Conservation (phyloP, 2,888 invertebrate species). For the Phengaris alcon region DNA sequence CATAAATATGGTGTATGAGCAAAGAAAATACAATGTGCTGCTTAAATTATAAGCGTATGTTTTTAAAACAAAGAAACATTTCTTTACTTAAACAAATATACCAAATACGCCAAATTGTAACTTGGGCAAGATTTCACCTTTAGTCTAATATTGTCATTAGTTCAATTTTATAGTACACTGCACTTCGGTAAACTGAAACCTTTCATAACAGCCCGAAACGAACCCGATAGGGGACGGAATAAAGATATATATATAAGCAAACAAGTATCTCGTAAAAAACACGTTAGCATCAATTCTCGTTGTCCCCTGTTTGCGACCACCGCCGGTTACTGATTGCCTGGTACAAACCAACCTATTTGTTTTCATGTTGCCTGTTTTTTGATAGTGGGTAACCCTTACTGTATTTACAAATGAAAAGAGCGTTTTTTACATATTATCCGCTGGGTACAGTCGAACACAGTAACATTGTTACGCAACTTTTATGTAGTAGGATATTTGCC, state of each 20-base stretch:
- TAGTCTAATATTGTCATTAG: too few relatives aligned
- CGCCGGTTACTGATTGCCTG: constrained; percentile 69
- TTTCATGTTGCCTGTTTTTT: constrained; percentile 41
- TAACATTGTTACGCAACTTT: not conserved
- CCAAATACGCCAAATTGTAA: too few relatives aligned
- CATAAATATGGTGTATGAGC: too few relatives aligned
- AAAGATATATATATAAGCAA: constrained; percentile 73
- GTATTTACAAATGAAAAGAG: constrained; percentile 22
- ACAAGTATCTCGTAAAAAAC: constrained; percentile 75
- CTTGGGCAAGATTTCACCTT: too few relatives aligned
- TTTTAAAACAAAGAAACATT: too few relatives aligned
- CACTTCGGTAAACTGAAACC: constrained; percentile 34
- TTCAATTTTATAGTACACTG: not conserved
- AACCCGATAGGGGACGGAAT: constrained; percentile 61
- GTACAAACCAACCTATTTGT: constrained; percentile 57
- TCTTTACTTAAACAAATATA: too few relatives aligned
- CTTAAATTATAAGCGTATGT: too few relatives aligned
- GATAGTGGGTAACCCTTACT: constrained; percentile 1
- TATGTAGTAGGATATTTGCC: too few relatives aligned
- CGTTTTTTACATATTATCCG: not conserved
- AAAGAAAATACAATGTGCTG: too few relatives aligned
- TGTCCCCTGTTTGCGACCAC: constrained; percentile 72
- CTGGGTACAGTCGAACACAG: not conserved
- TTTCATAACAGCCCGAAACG: constrained; percentile 45
- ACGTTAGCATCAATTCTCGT: constrained; percentile 79